phyloP scores from a whole-genome alignment of 2,113 vertebrate genomes.

The Pseudonaja textilis region DNA sequence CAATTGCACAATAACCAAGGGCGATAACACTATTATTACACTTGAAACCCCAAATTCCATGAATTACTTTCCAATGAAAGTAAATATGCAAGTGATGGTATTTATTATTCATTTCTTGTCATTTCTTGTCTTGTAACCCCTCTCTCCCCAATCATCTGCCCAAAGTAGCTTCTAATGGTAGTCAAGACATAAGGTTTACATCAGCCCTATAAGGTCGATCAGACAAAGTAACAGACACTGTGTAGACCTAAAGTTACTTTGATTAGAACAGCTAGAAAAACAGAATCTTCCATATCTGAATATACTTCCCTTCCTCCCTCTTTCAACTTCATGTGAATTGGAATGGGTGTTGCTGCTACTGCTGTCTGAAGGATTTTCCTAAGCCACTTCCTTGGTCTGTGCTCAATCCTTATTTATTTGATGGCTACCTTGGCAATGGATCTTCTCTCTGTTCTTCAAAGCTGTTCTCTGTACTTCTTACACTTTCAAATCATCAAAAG shows the following conservation, averaged over 20 bases:
- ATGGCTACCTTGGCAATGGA: not conserved
- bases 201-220: not conserved
- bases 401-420: not conserved
- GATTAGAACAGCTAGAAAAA: not conserved
- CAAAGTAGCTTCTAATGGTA: not conserved
- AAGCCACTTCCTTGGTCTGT: not conserved
- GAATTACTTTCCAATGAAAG: not conserved
- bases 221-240: not conserved
- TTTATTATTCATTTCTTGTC: not conserved
- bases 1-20: not conserved
- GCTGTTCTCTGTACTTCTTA: not conserved
- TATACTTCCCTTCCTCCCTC: not conserved
- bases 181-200: not conserved
- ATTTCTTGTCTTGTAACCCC: not conserved
- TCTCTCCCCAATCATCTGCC: not conserved
- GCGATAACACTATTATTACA: not conserved
- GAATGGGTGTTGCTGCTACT: not conserved
- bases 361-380: not conserved
- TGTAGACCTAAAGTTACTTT: not conserved
- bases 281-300: not conserved
- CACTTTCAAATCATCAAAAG: not conserved
- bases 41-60: not conserved
- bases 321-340: not conserved
- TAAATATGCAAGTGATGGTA: not conserved
- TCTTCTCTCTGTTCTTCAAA: not conserved